Percentiles rank a stretch among this genome's conserved stretches.
These are phyloP conservation scores for Mixornis gularis DNA, from an alignment of 2,113 vertebrate species.

Conservation along the genomic window DNA sequence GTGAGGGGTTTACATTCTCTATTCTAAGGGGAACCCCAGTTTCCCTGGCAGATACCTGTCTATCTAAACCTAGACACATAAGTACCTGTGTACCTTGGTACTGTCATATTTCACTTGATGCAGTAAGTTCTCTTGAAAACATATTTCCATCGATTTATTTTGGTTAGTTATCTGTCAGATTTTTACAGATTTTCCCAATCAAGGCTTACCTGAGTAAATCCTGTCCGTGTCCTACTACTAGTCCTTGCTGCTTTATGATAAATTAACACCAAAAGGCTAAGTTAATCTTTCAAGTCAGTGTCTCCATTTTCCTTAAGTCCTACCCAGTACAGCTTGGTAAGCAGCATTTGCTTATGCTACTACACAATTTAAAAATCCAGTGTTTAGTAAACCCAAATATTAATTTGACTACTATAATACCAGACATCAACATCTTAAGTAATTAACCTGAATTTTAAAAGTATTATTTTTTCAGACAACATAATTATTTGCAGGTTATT, in stretches of 20 bases:
- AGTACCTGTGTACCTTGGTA: background rate
- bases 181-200: background rate
- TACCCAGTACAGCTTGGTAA: background rate
- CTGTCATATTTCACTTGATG: background rate
- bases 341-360: background rate
- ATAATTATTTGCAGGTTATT: constrained; percentile 15
- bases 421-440: background rate
- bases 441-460: background rate
- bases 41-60: too few relatives aligned
- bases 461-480: background rate
- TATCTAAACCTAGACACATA: too few relatives aligned
- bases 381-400: background rate
- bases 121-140: background rate
- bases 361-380: background rate
- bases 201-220: background rate
- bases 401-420: background rate
- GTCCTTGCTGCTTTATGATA: background rate
- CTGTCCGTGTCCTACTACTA: background rate
- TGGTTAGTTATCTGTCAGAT: background rate
- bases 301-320: background rate
- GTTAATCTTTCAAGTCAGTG: background rate
- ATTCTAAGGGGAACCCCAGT: too few relatives aligned
- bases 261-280: background rate
- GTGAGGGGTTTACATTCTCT: too few relatives aligned
- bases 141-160: background rate